Conservation (phyloP, 2,888 invertebrate genomes). For the Napeogenes sylphis region DNA sequence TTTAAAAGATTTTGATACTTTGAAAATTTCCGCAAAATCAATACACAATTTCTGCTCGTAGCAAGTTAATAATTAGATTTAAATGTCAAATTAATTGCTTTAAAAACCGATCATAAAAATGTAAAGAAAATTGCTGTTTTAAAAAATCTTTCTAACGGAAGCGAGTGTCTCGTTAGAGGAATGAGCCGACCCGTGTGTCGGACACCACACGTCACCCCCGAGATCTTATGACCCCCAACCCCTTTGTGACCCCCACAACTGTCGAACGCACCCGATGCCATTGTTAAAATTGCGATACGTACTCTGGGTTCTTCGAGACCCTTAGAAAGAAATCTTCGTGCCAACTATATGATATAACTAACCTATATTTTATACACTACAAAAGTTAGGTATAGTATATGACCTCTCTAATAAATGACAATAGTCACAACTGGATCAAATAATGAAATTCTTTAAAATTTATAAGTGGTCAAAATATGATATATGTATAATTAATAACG, state of each 20-base stretch:
- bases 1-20: too few species aligned
- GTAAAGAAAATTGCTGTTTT: conserved; percentile 40
- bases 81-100: too few species aligned
- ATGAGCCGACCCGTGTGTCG: conserved; percentile 55
- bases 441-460: background rate
- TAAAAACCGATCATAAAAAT: background rate
- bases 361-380: background rate
- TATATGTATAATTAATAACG: too few species aligned
- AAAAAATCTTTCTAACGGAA: conserved; percentile 43
- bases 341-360: conserved; percentile 10
- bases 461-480: too few species aligned
- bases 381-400: background rate
- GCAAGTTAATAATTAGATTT: too few species aligned
- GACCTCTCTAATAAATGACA: background rate
- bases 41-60: too few species aligned
- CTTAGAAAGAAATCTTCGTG: conserved; percentile 36
- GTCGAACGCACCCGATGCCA: conserved; percentile 69
- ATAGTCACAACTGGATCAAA: background rate
- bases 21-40: too few species aligned
- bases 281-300: conserved; percentile 60
- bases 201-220: conserved; percentile 47
- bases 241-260: conserved; percentile 47
- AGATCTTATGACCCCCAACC: conserved; percentile 40
- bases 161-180: conserved; percentile 57
- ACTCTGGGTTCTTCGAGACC: conserved; percentile 37